Conservation (phyloP, 2,888 invertebrate genomes). For the Eupithecia pulchellata region DNA sequence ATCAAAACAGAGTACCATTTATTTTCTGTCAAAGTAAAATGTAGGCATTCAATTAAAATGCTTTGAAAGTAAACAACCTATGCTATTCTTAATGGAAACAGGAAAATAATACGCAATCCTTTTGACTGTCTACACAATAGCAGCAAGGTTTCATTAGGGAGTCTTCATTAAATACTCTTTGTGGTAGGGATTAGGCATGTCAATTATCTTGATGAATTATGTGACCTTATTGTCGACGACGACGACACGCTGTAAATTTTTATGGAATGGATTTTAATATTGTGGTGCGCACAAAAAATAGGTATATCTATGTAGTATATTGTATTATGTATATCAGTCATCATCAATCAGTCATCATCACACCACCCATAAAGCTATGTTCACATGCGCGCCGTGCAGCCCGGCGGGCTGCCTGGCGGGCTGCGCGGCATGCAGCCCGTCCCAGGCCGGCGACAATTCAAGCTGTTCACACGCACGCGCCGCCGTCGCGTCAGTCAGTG, state of each 20-base stretch:
- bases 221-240: background rate
- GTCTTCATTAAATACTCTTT: slow-evolving; percentile 5
- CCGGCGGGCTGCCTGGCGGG: too few species aligned
- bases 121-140: slow-evolving; percentile 9
- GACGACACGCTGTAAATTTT: background rate
- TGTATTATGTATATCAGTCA: too few species aligned
- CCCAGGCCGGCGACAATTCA: too few species aligned
- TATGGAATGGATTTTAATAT: background rate
- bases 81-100: background rate
- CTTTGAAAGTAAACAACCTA: background rate
- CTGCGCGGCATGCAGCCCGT: too few species aligned
- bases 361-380: too few species aligned
- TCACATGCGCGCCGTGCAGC: too few species aligned
- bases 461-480: too few species aligned
- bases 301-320: too few species aligned
- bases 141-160: slow-evolving; percentile 9
- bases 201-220: slow-evolving; percentile 5
- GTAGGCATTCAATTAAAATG: background rate
- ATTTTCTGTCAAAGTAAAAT: background rate
- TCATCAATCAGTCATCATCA: too few species aligned
- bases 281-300: too few species aligned
- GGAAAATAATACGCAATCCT: background rate
- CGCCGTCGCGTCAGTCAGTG: too few species aligned
- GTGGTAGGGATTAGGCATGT: slow-evolving; percentile 2
- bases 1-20: background rate